These are phyloP conservation scores for Reinhardtius hippoglossoides DNA, from an alignment of 2,113 vertebrate species.

Conservation along the genomic window DNA sequence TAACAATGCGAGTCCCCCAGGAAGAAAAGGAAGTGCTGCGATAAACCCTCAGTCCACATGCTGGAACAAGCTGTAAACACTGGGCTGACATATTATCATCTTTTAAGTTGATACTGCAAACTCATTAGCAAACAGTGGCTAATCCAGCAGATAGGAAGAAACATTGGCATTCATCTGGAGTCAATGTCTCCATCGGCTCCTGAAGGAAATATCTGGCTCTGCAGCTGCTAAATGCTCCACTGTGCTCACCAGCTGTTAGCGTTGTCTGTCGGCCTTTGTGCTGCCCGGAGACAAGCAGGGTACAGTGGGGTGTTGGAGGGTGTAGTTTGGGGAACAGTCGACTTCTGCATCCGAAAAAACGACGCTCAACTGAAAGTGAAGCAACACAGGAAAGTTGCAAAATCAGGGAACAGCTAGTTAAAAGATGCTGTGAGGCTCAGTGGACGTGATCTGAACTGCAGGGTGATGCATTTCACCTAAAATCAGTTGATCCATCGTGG, in stretches of 20 bases:
- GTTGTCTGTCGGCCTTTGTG: neutral
- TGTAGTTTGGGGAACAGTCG: neutral
- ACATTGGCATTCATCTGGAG: slow-evolving; percentile 8
- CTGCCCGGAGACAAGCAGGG: neutral
- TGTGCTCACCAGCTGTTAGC: neutral
- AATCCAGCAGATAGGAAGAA: neutral
- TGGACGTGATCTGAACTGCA: too few relatives aligned
- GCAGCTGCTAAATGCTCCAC: neutral
- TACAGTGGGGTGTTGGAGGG: neutral
- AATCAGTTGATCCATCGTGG: too few relatives aligned
- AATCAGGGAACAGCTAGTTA: neutral
- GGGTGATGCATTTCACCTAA: too few relatives aligned
- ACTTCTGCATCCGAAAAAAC: neutral
- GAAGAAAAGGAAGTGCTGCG: neutral
- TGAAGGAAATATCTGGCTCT: neutral
- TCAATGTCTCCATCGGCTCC: neutral
- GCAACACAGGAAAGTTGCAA: neutral
- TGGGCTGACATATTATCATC: neutral
- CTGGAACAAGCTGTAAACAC: neutral
- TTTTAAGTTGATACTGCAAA: slow-evolving; percentile 1
- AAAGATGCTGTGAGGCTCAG: too few relatives aligned
- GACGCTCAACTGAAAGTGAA: neutral
- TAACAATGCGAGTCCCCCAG: neutral
- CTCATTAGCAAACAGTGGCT: neutral
- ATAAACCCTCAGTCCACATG: neutral